These are phyloP conservation scores for Thymelicus acteon DNA, from an alignment of 2,888 invertebrate species.

Conservation along the genomic window DNA sequence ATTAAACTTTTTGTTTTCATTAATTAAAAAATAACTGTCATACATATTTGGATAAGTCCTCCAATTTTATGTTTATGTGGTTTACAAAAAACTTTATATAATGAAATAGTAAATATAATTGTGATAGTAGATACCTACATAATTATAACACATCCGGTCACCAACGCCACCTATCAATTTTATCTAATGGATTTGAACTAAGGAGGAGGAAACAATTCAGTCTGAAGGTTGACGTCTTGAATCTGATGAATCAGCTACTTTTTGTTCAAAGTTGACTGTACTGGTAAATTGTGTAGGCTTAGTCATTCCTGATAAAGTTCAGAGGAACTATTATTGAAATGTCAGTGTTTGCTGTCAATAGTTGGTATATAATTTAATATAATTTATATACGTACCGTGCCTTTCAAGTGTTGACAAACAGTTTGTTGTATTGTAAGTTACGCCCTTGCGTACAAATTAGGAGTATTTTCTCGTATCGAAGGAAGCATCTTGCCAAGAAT, in stretches of 20 bases:
- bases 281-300: conserved; percentile 25
- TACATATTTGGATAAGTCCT: too few species aligned
- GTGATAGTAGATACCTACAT: too few species aligned
- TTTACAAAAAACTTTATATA: too few species aligned
- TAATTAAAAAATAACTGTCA: too few species aligned
- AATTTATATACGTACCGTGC: background rate
- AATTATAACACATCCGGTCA: too few species aligned
- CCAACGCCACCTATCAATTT: too few species aligned
- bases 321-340: conserved; percentile 48
- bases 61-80: too few species aligned
- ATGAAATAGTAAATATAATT: too few species aligned
- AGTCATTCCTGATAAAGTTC: conserved; percentile 16
- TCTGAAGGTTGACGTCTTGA: conserved; percentile 28
- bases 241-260: conserved; percentile 26
- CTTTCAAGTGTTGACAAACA: background rate
- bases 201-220: conserved; percentile 6
- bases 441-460: conserved; percentile 1
- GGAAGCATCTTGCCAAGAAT: conserved; percentile 17
- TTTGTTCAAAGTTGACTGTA: conserved; percentile 20
- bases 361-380: background rate
- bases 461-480: background rate
- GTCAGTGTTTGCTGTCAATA: conserved; percentile 54
- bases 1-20: too few species aligned
- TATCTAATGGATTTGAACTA: background rate
- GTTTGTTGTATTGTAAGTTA: background rate